A percentile compares a stretch with the other conserved stretches of the same genome.
Evolutionary conservation across 2,888 invertebrate species (phyloP).

Genomic region (Callimorpha dominula): DNA sequence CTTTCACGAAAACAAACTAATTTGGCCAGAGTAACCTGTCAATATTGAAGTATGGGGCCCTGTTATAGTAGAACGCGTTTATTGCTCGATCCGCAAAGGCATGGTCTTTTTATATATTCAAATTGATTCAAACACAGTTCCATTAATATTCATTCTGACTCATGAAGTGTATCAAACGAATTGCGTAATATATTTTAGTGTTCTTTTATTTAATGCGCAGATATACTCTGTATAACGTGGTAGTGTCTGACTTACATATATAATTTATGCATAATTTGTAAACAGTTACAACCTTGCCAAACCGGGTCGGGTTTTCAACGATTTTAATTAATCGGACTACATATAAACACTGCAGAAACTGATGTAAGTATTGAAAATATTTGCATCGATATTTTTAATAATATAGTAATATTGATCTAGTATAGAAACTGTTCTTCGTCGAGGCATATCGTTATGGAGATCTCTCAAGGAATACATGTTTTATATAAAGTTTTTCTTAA

Average conservation of each 20-base stretch:
- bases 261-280: not conserved
- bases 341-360: not conserved
- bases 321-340: not conserved
- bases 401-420: too few relatives aligned
- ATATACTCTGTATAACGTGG: not conserved
- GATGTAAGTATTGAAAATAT: not conserved
- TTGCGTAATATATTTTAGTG: not conserved
- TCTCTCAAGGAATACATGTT: too few relatives aligned
- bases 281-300: conserved; percentile 2
- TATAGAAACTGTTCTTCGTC: too few relatives aligned
- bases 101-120: conserved; percentile 9
- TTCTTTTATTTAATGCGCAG: conserved; percentile 14
- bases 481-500: too few relatives aligned
- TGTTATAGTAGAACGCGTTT: not conserved
- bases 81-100: not conserved
- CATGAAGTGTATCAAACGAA: conserved; percentile 22
- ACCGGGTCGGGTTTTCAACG: not conserved
- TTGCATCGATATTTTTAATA: too few relatives aligned
- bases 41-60: conserved; percentile 10
- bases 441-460: too few relatives aligned
- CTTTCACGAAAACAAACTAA: conserved; percentile 15
- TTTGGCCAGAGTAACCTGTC: conserved; percentile 16
- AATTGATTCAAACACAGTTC: conserved; percentile 13
- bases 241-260: not conserved
- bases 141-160: conserved; percentile 32